Conservation (phyloP, 2,888 invertebrate genomes). For the Marronus borbonicus region DNA sequence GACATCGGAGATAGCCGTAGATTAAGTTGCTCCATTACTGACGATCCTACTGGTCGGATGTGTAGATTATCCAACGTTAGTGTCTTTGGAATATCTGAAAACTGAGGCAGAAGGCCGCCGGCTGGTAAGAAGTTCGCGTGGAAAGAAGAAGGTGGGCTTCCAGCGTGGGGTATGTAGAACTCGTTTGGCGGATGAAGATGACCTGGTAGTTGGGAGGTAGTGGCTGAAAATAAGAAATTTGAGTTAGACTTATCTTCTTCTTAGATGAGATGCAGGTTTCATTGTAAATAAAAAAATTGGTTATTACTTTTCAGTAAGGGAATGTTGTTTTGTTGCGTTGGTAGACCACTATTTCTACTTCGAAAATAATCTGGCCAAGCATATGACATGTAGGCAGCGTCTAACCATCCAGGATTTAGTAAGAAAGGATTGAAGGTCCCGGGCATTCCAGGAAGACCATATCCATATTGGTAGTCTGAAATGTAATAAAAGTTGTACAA, state of each 20-base stretch:
- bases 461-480: slow-evolving; percentile 86
- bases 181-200: slow-evolving; percentile 57
- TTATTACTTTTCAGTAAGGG: slow-evolving; percentile 74
- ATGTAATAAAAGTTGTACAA: slow-evolving; percentile 58
- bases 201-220: slow-evolving; percentile 67
- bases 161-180: slow-evolving; percentile 55
- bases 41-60: slow-evolving; percentile 57
- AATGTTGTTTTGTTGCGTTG: slow-evolving; percentile 59
- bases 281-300: not conserved
- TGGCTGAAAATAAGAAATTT: slow-evolving; percentile 66
- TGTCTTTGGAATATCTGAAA: slow-evolving; percentile 65
- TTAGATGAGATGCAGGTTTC: not conserved
- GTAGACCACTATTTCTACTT: slow-evolving; percentile 68
- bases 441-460: slow-evolving; percentile 75
- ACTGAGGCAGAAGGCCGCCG: slow-evolving; percentile 71
- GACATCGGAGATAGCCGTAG: slow-evolving; percentile 73
- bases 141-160: slow-evolving; percentile 56
- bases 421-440: slow-evolving; percentile 85
- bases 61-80: slow-evolving; percentile 64
- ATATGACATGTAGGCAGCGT: slow-evolving; percentile 87
- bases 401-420: slow-evolving; percentile 88
- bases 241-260: slow-evolving; percentile 14
- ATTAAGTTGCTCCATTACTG: slow-evolving; percentile 65
- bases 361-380: slow-evolving; percentile 81
- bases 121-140: slow-evolving; percentile 56